Conservation (phyloP, 2,888 invertebrate species). For the Ectemnius lituratus region DNA sequence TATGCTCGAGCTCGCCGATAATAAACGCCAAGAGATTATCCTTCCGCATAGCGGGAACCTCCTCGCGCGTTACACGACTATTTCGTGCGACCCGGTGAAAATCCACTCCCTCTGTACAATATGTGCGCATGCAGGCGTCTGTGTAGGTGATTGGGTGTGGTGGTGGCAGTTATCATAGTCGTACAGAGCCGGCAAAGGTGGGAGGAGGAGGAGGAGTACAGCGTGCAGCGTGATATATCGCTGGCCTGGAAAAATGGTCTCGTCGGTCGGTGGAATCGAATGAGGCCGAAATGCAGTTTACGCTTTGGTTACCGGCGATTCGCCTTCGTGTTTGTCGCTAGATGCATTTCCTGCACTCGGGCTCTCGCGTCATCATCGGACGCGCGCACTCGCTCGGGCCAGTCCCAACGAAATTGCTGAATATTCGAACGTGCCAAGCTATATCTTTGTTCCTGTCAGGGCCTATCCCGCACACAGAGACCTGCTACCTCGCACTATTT, state of each 20-base stretch:
- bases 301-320: conserved; percentile 60
- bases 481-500: too few relatives aligned
- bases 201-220: conserved; percentile 9
- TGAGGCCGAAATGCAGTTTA: conserved; percentile 63
- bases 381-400: neutral
- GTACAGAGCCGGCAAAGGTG: conserved; percentile 37
- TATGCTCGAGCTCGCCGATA: conserved; percentile 24
- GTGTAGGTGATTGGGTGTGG: conserved; percentile 7
- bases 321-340: conserved; percentile 57
- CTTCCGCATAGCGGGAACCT: conserved; percentile 37
- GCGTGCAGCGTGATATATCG: conserved; percentile 55
- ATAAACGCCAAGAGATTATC: conserved; percentile 35
- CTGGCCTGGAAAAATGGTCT: conserved; percentile 59
- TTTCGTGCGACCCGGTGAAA: conserved; percentile 38
- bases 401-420: conserved; percentile 29
- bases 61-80: conserved; percentile 35
- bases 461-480: neutral
- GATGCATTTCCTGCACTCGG: conserved; percentile 38
- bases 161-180: neutral
- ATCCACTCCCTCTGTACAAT: conserved; percentile 9
- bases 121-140: conserved; percentile 19
- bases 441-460: too few relatives aligned
- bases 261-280: conserved; percentile 39
- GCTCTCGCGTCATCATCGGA: conserved; percentile 25
- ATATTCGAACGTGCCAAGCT: conserved; percentile 12